These are phyloP conservation scores for Gymnocypris eckloni DNA, from an alignment of 2,797 vertebrate genomes.

Conservation along the genomic window DNA sequence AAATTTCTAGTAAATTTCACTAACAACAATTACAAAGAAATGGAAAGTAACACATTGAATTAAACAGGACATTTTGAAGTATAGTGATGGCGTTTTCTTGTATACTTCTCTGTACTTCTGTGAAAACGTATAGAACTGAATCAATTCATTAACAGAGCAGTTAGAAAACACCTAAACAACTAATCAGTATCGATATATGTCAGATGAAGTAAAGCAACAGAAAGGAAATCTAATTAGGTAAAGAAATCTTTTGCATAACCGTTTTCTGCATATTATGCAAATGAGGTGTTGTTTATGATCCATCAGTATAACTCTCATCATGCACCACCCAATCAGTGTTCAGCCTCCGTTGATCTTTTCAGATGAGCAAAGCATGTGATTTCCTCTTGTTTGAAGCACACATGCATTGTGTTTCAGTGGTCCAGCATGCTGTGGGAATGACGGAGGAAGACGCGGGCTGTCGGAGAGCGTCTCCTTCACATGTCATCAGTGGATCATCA, in stretches of 20 bases:
- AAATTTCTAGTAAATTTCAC: neutral
- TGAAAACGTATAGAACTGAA: too few relatives aligned
- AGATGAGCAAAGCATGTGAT: constrained; percentile 55
- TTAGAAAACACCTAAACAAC: neutral
- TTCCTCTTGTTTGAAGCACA: constrained; percentile 49
- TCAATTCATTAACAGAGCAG: too few relatives aligned
- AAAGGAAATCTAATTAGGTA: neutral
- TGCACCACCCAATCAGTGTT: constrained; percentile 36
- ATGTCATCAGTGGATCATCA: constrained; percentile 63
- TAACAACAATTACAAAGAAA: neutral
- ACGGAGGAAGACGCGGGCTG: constrained; percentile 61
- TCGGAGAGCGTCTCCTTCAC: constrained; percentile 63
- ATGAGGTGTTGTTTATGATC: constrained; percentile 38
- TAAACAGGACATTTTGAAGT: neutral
- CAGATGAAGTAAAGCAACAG: neutral
- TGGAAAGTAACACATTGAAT: neutral
- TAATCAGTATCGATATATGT: neutral
- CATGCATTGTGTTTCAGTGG: constrained; percentile 57
- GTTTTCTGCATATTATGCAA: constrained; percentile 3
- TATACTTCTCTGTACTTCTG: neutral
- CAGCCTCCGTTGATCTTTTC: constrained; percentile 32
- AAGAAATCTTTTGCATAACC: neutral
- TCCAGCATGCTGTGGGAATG: constrained; percentile 54
- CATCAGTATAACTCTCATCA: constrained; percentile 33
- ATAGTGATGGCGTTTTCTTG: neutral